These are phyloP conservation scores for Aromia moschata DNA, from an alignment of 2,888 invertebrate genomes.

Conservation along the genomic window DNA sequence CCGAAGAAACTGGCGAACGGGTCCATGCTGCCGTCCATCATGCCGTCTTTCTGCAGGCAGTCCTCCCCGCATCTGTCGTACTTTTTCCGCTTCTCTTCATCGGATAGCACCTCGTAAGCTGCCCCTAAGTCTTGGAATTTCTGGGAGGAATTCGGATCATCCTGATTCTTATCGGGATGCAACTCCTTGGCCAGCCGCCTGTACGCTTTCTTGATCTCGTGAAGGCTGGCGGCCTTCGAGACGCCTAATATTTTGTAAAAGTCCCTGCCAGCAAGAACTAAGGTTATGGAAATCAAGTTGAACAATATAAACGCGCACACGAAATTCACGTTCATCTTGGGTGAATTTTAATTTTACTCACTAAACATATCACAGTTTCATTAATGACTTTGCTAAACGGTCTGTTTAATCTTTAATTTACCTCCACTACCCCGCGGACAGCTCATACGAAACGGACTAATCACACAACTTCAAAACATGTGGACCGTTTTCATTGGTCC, in stretches of 20 bases:
- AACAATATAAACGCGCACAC: constrained; percentile 40
- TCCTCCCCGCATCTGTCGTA: constrained; percentile 98
- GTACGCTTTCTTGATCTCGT: constrained; percentile 98
- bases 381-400: constrained; percentile 17
- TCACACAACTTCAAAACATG: constrained; percentile 47
- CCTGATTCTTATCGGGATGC: constrained; percentile 97
- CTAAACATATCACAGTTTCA: constrained; percentile 41
- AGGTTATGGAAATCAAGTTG: constrained; percentile 47
- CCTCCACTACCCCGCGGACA: constrained; percentile 29
- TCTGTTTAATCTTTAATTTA: constrained; percentile 3
- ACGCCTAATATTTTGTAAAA: constrained; percentile 94
- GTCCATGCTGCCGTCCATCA: constrained; percentile 85
- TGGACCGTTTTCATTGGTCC: constrained; percentile 51
- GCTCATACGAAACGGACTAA: constrained; percentile 20
- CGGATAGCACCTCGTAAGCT: constrained; percentile 95
- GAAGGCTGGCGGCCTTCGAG: constrained; percentile 83
- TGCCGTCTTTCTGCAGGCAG: constrained; percentile 92
- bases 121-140: constrained; percentile 97
- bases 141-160: constrained; percentile 90
- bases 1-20: constrained; percentile 98
- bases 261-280: constrained; percentile 77
- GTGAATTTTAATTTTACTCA: constrained; percentile 29
- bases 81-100: constrained; percentile 89
- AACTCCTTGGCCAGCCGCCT: constrained; percentile 93
- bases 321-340: constrained; percentile 32